Conservation (phyloP, 2,113 vertebrate species). For the Clarias macrocephalus region DNA sequence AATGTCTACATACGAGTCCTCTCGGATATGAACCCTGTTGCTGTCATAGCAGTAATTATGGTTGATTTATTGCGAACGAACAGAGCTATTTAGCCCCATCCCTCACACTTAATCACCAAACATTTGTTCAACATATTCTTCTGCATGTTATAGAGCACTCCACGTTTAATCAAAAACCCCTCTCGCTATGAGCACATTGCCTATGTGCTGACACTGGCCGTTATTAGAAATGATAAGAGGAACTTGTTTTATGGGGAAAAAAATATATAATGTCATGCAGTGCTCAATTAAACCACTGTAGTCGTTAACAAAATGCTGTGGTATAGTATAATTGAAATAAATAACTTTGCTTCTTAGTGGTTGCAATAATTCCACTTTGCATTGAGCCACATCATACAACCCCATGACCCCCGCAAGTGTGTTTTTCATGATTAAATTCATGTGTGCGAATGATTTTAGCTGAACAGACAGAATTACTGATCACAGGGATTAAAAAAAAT, state of each 20-base stretch:
- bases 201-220: not conserved
- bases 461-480: not conserved
- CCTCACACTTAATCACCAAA: slow-evolving; percentile 49
- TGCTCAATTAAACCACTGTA: not conserved
- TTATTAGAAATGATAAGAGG: not conserved
- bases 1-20: not conserved
- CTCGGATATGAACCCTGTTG: slow-evolving; percentile 54
- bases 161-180: slow-evolving; percentile 42
- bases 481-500: not conserved
- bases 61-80: slow-evolving; percentile 47
- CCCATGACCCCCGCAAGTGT: not conserved
- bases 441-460: too few species aligned
- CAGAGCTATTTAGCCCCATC: slow-evolving; percentile 38
- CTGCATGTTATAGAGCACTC: slow-evolving; percentile 37
- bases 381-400: not conserved
- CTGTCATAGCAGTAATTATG: slow-evolving; percentile 39
- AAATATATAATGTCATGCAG: not conserved
- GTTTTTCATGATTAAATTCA: too few species aligned
- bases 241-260: not conserved
- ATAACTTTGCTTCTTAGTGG: not conserved
- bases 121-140: slow-evolving; percentile 46
- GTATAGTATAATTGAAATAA: not conserved
- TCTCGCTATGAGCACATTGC: not conserved
- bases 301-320: not conserved
- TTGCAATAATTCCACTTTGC: not conserved